Percentiles rank a stretch among this genome's conserved stretches.
phyloP scores from a whole-genome alignment of 2,888 invertebrate genomes.

The Drosophila kanekoi region DNA sequence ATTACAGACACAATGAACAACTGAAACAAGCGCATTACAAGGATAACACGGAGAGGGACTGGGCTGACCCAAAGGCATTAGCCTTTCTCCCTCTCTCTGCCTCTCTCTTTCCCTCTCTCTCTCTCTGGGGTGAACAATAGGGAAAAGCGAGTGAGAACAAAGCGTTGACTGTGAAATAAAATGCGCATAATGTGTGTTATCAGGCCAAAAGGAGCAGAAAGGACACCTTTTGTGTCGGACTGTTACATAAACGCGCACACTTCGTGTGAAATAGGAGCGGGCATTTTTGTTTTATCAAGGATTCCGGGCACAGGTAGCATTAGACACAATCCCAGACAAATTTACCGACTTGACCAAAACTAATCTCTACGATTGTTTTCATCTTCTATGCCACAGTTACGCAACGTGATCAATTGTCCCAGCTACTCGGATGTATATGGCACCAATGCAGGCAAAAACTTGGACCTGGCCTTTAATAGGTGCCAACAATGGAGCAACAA shows the following conservation, averaged over 20 bases:
- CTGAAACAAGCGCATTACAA: conserved; percentile 75
- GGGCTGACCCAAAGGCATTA: conserved; percentile 75
- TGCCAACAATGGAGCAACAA: conserved; percentile 80
- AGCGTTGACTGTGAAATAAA: conserved; percentile 40
- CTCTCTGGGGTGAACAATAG: conserved; percentile 30
- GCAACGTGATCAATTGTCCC: conserved; percentile 75
- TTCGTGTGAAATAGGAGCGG: conserved; percentile 57
- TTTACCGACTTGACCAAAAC: conserved; percentile 46
- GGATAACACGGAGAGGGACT: conserved; percentile 54
- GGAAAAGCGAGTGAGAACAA: conserved; percentile 26
- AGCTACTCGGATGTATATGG: conserved; percentile 74
- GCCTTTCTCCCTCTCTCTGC: neutral
- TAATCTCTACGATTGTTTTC: conserved; percentile 46
- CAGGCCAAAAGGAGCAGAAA: conserved; percentile 24
- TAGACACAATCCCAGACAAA: conserved; percentile 32
- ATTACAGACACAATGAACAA: conserved; percentile 71
- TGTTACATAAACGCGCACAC: conserved; percentile 41
- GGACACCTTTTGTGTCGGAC: conserved; percentile 33
- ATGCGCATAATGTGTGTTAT: conserved; percentile 53
- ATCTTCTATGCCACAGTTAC: conserved; percentile 48
- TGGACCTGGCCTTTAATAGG: conserved; percentile 73
- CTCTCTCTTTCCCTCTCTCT: too few relatives aligned
- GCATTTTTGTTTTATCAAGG: conserved; percentile 3
- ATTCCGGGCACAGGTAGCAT: conserved; percentile 19
- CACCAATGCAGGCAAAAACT: conserved; percentile 62